Evolutionary conservation across 2,797 vertebrate species (phyloP).

Genomic region (Sebastes flavidus): DNA sequence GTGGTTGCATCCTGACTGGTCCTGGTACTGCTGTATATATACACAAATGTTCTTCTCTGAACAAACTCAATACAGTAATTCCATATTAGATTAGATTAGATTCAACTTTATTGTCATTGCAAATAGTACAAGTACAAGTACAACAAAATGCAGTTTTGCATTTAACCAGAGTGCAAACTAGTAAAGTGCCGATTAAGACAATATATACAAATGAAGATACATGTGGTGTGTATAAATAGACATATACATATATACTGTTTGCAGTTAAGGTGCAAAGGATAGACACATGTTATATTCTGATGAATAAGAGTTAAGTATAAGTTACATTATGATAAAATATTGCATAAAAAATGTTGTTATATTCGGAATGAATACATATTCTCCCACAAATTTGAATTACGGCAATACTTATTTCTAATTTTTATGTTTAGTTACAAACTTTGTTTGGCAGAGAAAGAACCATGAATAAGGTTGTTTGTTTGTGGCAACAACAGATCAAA

Average conservation of each 20-base stretch:
- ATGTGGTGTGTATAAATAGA: too few relatives aligned
- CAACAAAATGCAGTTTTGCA: too few relatives aligned
- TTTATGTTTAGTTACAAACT: too few relatives aligned
- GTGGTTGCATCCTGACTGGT: neutral
- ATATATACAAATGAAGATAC: too few relatives aligned
- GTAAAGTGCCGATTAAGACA: rapidly evolving
- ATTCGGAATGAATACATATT: neutral
- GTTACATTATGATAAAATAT: too few relatives aligned
- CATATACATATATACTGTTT: too few relatives aligned
- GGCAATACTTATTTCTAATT: neutral
- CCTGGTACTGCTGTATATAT: neutral
- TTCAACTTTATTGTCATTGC: neutral
- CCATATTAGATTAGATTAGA: neutral
- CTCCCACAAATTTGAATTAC: neutral
- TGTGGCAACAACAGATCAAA: neutral
- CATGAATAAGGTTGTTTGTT: neutral
- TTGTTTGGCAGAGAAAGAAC: neutral
- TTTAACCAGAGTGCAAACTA: too few relatives aligned
- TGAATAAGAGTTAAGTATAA: too few relatives aligned
- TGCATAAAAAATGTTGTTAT: too few relatives aligned
- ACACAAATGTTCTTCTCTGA: neutral
- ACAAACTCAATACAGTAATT: neutral
- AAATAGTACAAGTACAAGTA: too few relatives aligned
- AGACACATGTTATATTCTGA: too few relatives aligned
- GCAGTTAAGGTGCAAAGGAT: too few relatives aligned